phyloP scores from a whole-genome alignment of 2,797 vertebrate species.

The Myotis vivesi region DNA sequence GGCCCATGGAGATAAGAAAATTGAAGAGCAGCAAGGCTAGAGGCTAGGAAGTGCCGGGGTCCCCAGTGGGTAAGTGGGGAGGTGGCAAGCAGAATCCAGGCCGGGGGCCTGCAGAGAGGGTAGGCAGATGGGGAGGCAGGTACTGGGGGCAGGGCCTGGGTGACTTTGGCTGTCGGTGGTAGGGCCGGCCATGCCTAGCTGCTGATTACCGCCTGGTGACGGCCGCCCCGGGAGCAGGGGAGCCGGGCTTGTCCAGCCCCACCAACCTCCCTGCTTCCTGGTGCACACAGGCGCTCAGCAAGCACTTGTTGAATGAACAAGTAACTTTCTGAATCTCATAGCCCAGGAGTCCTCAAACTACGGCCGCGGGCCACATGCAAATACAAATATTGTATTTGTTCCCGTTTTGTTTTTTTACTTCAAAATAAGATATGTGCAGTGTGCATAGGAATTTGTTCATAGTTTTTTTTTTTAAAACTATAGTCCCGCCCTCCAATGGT shows the following conservation, averaged over 20 bases:
- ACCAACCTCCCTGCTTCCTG: fast-evolving
- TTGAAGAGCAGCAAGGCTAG: not conserved
- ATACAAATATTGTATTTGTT: no score
- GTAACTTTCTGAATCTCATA: not conserved
- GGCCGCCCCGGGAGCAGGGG: not conserved
- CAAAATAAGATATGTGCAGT: no score
- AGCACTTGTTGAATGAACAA: not conserved
- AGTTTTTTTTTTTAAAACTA: no score
- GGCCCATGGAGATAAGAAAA: not conserved
- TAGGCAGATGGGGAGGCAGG: not conserved
- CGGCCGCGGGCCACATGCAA: no score
- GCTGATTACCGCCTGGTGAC: not conserved
- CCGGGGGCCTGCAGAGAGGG: not conserved
- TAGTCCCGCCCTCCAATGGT: no score
- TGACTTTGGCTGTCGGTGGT: not conserved
- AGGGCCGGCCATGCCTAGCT: not conserved
- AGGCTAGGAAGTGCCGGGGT: not conserved
- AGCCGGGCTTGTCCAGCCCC: not conserved
- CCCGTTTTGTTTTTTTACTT: no score
- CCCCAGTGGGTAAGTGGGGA: fast-evolving
- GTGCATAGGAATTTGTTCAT: no score
- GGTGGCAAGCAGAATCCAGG: not conserved
- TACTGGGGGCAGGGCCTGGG: not conserved
- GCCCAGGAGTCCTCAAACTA: no score
- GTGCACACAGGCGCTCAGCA: not conserved